Evolutionary conservation across 1,140 invertebrate species (phyloP), one percentile per base, ranked within the genome.

Genomic region (Lordiphosa clarofinis): DNA sequence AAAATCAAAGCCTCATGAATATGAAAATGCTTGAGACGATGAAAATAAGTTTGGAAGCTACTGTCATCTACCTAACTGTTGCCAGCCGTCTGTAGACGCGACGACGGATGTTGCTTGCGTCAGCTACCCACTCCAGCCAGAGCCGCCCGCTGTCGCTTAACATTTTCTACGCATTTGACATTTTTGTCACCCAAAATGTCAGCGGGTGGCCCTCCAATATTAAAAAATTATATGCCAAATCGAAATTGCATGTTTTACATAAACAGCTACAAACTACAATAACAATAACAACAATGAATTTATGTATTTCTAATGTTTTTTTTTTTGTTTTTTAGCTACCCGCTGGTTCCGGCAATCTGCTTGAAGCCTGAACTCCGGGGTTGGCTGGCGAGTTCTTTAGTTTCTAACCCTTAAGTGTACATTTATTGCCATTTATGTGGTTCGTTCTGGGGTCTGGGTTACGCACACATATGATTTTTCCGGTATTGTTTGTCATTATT

Each of bases 221-320:
- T 82, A 76, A 82, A 82, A 82, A 82, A 82, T 82, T 82, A 84
- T 84, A 84, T 82, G 78, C 72, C 72, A 82, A 82, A 82, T 84
- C 76, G 76, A 84, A 82, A 84, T 82, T 76, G 76, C 76, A 84
- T 81, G 76, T 81, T 82, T 68, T 61, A 81, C 76, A 81, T 75
- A 72, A 75, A 71, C 71, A 81, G 56, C 75, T 55, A 58, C 46
- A 56, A 58, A 33, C 42, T 47, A 48, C 21, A 58, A 59, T 43
- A 59, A 59, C 21, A 49, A 47, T 49, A 49, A 61, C 56, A 61
- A 56, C 38, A 56, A 72, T 58, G 52, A 56, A 62, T 67, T 67
- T 67, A 79, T 52, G 75, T 59, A 62, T 56, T 59, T 72, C 65
- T 71, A 82, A 82, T 82, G 66, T 68, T 59, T 52, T 61, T 57